phyloP scores from a whole-genome alignment of 2,797 vertebrate genomes.

The Labeo calbasu region DNA sequence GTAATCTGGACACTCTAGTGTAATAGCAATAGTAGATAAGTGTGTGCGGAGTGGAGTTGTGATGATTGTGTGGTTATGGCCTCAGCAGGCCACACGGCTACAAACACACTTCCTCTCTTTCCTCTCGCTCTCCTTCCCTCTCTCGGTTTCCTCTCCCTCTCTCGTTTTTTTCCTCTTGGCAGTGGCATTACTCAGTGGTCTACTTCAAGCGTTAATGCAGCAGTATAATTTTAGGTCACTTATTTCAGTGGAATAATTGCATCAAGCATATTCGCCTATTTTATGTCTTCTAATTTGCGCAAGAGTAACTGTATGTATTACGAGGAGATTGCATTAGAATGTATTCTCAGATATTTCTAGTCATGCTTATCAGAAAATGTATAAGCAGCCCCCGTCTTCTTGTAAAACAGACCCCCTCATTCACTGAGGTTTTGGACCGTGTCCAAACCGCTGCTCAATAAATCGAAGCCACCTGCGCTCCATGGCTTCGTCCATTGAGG shows the following conservation, averaged over 20 bases:
- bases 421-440: constrained; percentile 16
- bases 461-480: constrained; percentile 55
- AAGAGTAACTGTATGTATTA: background rate
- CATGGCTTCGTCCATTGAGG: constrained; percentile 36
- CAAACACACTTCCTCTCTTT: constrained; percentile 34
- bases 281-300: background rate
- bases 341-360: constrained; percentile 5
- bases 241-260: constrained; percentile 21
- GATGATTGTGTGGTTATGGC: constrained; percentile 64
- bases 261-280: background rate
- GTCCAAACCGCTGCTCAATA: constrained; percentile 47
- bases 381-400: constrained; percentile 8
- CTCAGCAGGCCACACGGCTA: constrained; percentile 53
- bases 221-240: constrained; percentile 31
- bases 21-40: background rate
- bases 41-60: constrained; percentile 53
- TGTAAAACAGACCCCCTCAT: constrained; percentile 24
- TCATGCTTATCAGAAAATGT: constrained; percentile 1
- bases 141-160: constrained; percentile 9
- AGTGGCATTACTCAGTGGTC: constrained; percentile 18
- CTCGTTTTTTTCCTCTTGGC: constrained; percentile 40
- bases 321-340: background rate
- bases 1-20: constrained; percentile 27
- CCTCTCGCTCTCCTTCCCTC: background rate
- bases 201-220: constrained; percentile 5